Evolutionary conservation across 2,113 vertebrate species (phyloP).

Genomic region (Oncorhynchus mykiss): DNA sequence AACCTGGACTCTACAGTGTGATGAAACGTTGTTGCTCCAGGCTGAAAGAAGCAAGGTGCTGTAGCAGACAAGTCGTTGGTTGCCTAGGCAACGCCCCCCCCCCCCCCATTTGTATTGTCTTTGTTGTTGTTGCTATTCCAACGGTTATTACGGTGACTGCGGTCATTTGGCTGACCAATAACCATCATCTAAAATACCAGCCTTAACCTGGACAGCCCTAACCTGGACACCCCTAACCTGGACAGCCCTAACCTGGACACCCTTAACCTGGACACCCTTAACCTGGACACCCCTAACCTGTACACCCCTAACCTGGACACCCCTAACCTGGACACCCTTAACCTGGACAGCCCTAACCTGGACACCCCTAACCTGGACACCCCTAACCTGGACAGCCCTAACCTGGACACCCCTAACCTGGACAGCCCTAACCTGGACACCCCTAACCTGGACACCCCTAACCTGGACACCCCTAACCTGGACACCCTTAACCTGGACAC

Average conservation of each 20-base stretch:
- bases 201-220: conserved; percentile 67
- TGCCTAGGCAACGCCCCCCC: no score
- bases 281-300: no score
- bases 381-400: background rate
- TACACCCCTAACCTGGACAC: conserved; percentile 2
- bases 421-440: no score
- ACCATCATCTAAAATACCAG: background rate
- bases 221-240: conserved; percentile 69
- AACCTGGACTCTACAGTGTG: no score
- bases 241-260: conserved; percentile 52
- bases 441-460: conserved; percentile 70
- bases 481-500: conserved; percentile 67
- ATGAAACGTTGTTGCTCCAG: no score
- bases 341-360: conserved; percentile 60
- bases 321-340: conserved; percentile 2
- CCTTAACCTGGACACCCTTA: no score
- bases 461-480: conserved; percentile 49
- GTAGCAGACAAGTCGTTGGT: no score
- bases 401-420: conserved; percentile 2
- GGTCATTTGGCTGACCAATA: no score
- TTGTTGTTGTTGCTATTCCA: background rate
- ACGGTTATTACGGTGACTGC: background rate
- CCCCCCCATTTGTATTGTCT: no score
- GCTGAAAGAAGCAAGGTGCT: no score
- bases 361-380: no score